phyloP scores from a whole-genome alignment of 2,797 vertebrate species.

The Pelodytes ibericus region DNA sequence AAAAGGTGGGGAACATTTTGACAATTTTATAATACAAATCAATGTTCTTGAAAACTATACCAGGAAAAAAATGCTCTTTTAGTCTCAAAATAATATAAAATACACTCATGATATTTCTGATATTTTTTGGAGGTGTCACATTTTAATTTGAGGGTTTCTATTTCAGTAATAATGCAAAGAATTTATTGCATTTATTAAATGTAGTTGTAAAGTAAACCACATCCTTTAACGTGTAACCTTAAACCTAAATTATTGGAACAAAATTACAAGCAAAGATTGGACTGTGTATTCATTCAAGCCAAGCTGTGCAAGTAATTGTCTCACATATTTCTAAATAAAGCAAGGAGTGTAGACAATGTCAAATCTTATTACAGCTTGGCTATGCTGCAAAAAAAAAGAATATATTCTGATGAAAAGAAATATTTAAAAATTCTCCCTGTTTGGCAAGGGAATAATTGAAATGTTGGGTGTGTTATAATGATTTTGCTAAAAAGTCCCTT shows the following conservation, averaged over 20 bases:
- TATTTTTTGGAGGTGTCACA: background rate
- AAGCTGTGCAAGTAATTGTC: slow-evolving; percentile 13
- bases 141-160: slow-evolving; percentile 7
- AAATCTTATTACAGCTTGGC: background rate
- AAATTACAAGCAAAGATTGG: slow-evolving; percentile 15
- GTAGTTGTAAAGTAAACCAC: slow-evolving; percentile 23
- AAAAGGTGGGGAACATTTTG: too few relatives aligned
- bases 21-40: too few relatives aligned
- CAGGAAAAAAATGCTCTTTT: background rate
- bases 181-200: slow-evolving; percentile 14
- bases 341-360: slow-evolving; percentile 29
- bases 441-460: background rate
- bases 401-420: background rate
- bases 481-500: too few relatives aligned
- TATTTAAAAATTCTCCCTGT: background rate
- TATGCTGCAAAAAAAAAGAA: too few relatives aligned
- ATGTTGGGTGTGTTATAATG: too few relatives aligned
- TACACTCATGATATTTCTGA: background rate
- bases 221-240: slow-evolving; percentile 29
- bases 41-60: background rate
- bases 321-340: slow-evolving; percentile 15
- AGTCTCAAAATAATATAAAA: background rate
- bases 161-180: slow-evolving; percentile 1
- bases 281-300: slow-evolving; percentile 8
- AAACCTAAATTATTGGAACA: slow-evolving; percentile 30